phyloP scores from a whole-genome alignment of 37 sponge, comb jelly and placozoan genomes.

The Corticium candelabrum region DNA sequence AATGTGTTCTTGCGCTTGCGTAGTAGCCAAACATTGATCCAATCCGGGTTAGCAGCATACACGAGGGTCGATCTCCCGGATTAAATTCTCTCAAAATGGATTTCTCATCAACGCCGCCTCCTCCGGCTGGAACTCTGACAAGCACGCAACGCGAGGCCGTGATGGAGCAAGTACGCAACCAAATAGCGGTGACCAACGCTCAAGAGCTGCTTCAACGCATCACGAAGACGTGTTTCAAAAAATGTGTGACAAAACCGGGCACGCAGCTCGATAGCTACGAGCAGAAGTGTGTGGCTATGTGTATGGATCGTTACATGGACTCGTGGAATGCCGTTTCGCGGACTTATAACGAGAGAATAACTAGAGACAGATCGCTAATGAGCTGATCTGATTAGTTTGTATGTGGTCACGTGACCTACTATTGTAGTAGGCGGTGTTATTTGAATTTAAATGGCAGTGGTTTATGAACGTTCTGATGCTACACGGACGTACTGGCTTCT shows the following conservation, averaged over 20 bases:
- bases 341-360: conserved; percentile 15
- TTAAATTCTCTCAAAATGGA: too few species aligned
- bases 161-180: conserved; percentile 10
- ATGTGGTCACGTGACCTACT: too few species aligned
- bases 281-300: conserved; percentile 25
- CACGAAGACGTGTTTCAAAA: conserved; percentile 20
- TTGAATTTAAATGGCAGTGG: too few species aligned
- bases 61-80: too few species aligned
- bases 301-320: conserved; percentile 32
- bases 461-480: too few species aligned
- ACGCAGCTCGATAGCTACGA: conserved; percentile 15
- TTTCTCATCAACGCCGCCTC: too few species aligned
- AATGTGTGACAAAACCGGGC: conserved; percentile 19
- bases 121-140: not conserved
- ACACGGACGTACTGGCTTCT: too few species aligned
- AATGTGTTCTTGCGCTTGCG: too few species aligned
- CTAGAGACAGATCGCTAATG: conserved; percentile 9
- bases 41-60: too few species aligned
- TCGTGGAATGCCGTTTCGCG: conserved; percentile 26
- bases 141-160: not conserved
- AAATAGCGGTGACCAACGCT: not conserved
- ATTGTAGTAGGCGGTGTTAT: too few species aligned
- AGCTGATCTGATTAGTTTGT: too few species aligned
- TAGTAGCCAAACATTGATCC: too few species aligned
- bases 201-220: conserved; percentile 12